A percentile compares a stretch with the other conserved stretches of the same genome.
Evolutionary conservation across 2,888 invertebrate species (phyloP).

Genomic region (Mimachlamys varia): DNA sequence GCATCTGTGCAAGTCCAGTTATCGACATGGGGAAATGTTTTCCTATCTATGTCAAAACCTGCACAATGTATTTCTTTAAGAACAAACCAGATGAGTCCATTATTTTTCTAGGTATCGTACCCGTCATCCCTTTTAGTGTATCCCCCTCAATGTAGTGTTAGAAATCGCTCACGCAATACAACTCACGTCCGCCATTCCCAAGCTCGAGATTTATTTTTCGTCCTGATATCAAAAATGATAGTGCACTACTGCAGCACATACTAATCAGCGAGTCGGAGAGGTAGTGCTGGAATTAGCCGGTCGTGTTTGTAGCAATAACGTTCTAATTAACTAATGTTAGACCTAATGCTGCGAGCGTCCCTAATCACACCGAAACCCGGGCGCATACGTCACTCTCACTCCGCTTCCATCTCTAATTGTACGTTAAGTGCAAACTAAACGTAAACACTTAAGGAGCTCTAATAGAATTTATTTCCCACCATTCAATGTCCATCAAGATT

Average conservation of each 20-base stretch:
- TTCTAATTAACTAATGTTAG: not conserved
- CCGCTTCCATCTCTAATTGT: not conserved
- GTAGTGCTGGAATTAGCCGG: not conserved
- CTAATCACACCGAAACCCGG: not conserved
- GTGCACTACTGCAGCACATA: not conserved
- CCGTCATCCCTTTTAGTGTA: not conserved
- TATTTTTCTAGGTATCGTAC: not conserved
- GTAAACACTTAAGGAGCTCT: not conserved
- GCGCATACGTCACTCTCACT: not conserved
- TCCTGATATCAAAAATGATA: not conserved
- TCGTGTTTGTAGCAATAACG: not conserved
- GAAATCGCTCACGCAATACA: not conserved
- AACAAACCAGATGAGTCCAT: too few species aligned
- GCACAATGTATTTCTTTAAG: too few species aligned
- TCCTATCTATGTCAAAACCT: too few species aligned
- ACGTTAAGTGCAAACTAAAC: not conserved
- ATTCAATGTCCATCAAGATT: not conserved
- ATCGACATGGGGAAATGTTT: too few species aligned
- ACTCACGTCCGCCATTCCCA: not conserved
- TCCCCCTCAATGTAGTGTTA: too few species aligned
- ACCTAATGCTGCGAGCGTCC: not conserved
- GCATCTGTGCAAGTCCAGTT: too few species aligned
- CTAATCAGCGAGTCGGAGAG: not conserved
- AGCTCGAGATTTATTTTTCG: not conserved
- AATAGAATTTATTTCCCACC: conserved; percentile 15